Conservation (phyloP, 2,888 invertebrate species). For the Netelia inedita region DNA sequence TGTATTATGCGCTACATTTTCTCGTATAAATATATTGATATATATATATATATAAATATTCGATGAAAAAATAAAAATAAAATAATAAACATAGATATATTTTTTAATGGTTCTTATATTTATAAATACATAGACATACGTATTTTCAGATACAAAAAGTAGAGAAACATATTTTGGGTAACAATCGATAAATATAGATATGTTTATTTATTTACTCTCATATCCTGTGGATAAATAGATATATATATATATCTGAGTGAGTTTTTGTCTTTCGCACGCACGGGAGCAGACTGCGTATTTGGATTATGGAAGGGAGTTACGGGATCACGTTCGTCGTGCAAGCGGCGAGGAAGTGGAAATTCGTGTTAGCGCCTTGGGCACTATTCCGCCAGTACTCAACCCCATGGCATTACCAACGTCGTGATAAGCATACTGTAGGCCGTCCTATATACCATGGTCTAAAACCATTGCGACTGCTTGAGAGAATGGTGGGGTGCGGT, state of each 20-base stretch:
- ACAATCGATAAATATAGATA: too few relatives aligned
- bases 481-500: neutral
- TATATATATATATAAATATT: too few relatives aligned
- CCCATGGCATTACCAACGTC: slow-evolving; percentile 75
- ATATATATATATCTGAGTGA: neutral
- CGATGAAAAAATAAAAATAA: too few relatives aligned
- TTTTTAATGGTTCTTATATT: too few relatives aligned
- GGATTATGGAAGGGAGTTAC: slow-evolving; percentile 55
- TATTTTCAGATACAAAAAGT: too few relatives aligned
- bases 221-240: neutral
- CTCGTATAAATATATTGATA: neutral
- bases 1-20: neutral
- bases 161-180: too few relatives aligned
- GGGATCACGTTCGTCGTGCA: slow-evolving; percentile 69
- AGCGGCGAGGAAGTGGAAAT: slow-evolving; percentile 78
- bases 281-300: slow-evolving; percentile 39
- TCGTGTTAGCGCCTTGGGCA: slow-evolving; percentile 76
- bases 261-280: slow-evolving; percentile 30
- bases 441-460: slow-evolving; percentile 1
- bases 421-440: slow-evolving; percentile 75
- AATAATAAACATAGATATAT: too few relatives aligned
- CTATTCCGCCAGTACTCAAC: slow-evolving; percentile 69
- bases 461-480: neutral
- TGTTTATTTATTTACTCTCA: neutral
- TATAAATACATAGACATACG: too few relatives aligned